Evolutionary conservation across 2,797 vertebrate genomes (phyloP), one percentile per base, ranked within the genome.

Genomic region (Phylloscopus collybita): DNA sequence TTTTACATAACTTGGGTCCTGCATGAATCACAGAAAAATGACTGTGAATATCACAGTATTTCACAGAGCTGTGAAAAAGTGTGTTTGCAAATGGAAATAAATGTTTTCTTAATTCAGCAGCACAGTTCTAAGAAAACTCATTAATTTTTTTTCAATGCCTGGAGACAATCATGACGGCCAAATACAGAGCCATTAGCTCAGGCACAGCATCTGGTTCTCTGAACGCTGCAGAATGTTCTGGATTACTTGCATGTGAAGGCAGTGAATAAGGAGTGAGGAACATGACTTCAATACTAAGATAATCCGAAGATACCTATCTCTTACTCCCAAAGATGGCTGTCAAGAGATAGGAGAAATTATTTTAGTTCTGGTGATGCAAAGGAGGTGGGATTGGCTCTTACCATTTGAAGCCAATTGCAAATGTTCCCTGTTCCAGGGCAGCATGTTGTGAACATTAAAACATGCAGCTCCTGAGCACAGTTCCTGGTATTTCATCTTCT

Each of bases 11-110:
- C 59, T 86, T 65, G 44, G 6, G 16, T 70, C 61, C 22, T 71
- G 14, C 10, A 7, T 84, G 71, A 59, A 75, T 78, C 42, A 71
- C 27, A 59, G 59, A 80, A 75, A 49, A 86, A 32, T n/a, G 2
- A 66, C 36, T 57, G n/a, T 29, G 16, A 80, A 34, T 54, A 50
- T 38, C 17, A 38, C 1, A 4, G 36, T 51, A 59, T 90, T 88
- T 86, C 42, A 59, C 21, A 40, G 69, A 67, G 17, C 49, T 70
- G 25, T 59, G 47, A 75, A 61, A 45, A 80, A 62, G 75, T 27
- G 7, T 72, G 75, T 76, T 44, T 91, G 23, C 40, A 66, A 36
- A 59, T 1, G 5, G 51, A 69, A 96, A 94, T 96, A 97, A 97
- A 96, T 16, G 21, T 61, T 62, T 59, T 80, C 19, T 71, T 80